phyloP scores from a whole-genome alignment of 2,888 invertebrate species.

The Sesamia inferens region DNA sequence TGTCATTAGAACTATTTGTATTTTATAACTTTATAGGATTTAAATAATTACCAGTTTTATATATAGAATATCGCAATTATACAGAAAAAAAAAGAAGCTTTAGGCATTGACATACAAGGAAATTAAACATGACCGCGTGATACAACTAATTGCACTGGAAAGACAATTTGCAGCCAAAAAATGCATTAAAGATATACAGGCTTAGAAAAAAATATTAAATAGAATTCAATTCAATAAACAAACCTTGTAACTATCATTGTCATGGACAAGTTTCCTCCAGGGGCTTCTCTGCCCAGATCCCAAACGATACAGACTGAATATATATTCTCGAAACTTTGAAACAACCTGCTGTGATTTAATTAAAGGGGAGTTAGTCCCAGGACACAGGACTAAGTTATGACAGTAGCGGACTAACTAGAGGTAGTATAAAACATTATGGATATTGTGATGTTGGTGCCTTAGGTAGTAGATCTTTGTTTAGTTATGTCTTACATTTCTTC shows the following conservation, averaged over 20 bases:
- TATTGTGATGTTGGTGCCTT: conserved; percentile 9
- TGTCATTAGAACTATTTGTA: neutral
- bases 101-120: neutral
- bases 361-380: conserved; percentile 46
- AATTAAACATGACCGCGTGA: neutral
- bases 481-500: neutral
- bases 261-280: conserved; percentile 38
- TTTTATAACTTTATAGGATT: no score
- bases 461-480: neutral
- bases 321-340: conserved; percentile 54
- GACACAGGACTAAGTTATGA: conserved; percentile 26
- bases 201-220: neutral
- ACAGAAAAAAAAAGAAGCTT: neutral
- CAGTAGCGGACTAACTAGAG: neutral
- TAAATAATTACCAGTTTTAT: neutral
- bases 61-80: neutral
- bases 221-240: conserved; percentile 14
- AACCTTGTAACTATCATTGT: neutral
- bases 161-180: neutral
- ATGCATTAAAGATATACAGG: neutral
- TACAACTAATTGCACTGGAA: neutral
- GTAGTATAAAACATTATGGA: conserved; percentile 26
- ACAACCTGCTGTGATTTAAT: conserved; percentile 54
- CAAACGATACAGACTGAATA: conserved; percentile 37
- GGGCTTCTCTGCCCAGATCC: conserved; percentile 23